Base-by-base conservation (phyloP, 2,888 invertebrate species). In the Scaptomyza reducta region DNA sequence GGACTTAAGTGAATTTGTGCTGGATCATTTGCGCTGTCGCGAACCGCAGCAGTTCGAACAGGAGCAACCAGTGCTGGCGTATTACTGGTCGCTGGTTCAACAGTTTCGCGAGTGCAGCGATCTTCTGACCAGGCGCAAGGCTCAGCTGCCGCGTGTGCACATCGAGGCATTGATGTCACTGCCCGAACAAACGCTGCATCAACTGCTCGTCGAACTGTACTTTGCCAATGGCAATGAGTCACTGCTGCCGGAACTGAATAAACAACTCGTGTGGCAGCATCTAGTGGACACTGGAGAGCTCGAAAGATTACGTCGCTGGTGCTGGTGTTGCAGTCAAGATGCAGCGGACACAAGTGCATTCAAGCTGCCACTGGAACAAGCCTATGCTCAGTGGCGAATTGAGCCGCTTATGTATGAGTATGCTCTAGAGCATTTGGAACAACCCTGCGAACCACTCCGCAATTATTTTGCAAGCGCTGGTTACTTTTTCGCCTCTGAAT, bases 1-100 rank as follows among this genome's bases (percentile, higher is more conserved):
- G n/a, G 91, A 91, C 31, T 91, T 95, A 50, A 93, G 95, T 79
- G 94, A 95, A 77, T 94, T 94, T 76, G 93, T 96, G 72, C 93
- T 95, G 16, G 93, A 94, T 51, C 94, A 96, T 87, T 90, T 96
- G 62, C 92, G 93, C 44, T 94, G 93, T 68, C 91, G 92, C 31
- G 90, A 92, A 10, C 91, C 93, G 16, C 59, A 78, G 9, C 71
- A 77, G 10, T 91, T 86, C 35, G 89, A 88, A 14, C 68, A 84
- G 14, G 87, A 89, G 40, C 78, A 86, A 53, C 66, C 74, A 0
- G 77, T 89, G 10, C 70, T 90, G 16, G 78, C 89, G 10, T 90
- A 90, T n/a, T 87, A 90, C 66, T 91, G 90, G 86, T 81, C 87
- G 2, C 57, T 91, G 31, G 70, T 90, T 46, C 71, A 87, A 33